A percentile compares a stretch with the other conserved stretches of the same genome.
phyloP scores from a whole-genome alignment of 2,113 vertebrate species.

The Gobius niger region DNA sequence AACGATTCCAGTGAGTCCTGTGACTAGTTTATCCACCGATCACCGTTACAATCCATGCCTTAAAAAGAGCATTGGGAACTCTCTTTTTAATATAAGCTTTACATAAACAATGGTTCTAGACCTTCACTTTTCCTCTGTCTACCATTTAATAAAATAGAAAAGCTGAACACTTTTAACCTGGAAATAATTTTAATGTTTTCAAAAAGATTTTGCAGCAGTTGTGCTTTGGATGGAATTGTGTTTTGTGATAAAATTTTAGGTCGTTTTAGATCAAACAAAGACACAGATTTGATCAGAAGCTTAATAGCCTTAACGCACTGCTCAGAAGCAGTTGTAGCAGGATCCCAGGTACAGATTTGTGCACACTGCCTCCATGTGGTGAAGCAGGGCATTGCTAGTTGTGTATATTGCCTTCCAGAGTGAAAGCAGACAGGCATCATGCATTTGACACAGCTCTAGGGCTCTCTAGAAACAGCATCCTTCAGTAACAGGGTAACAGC shows the following conservation, averaged over 20 bases:
- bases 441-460: neutral
- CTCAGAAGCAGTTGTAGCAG: neutral
- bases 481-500: neutral
- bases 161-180: neutral
- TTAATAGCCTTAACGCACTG: neutral
- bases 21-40: neutral
- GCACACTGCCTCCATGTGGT: slow-evolving; percentile 70
- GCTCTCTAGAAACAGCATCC: neutral
- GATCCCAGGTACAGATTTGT: slow-evolving; percentile 36
- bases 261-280: no score
- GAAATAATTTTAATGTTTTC: neutral
- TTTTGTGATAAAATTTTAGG: no score
- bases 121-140: neutral
- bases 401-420: neutral
- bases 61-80: neutral
- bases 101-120: neutral
- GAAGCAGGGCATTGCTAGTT: slow-evolving; percentile 38
- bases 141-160: neutral
- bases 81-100: neutral
- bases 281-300: no score
- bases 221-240: no score
- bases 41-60: neutral
- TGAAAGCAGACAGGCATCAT: neutral
- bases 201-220: no score
- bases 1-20: neutral